phyloP scores from a whole-genome alignment of 2,113 vertebrate species.

The Puma concolor region DNA sequence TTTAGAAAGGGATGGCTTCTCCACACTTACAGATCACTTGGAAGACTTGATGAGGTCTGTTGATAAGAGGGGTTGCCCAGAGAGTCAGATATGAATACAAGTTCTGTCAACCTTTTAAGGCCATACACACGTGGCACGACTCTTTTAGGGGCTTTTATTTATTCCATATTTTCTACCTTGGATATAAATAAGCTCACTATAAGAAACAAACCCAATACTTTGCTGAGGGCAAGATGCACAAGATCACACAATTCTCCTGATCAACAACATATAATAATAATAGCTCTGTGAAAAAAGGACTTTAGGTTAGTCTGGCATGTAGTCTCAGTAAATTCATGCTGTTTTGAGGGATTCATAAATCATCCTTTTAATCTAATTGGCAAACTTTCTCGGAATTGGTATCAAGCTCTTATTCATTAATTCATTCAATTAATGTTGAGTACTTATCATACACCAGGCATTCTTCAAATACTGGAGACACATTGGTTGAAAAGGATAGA shows the following conservation, averaged over 20 bases:
- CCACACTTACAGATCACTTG: background rate
- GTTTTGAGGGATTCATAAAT: background rate
- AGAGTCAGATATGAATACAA: background rate
- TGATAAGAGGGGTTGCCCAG: background rate
- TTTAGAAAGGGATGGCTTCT: background rate
- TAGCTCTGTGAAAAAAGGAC: background rate
- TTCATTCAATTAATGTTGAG: background rate
- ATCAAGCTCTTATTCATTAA: background rate
- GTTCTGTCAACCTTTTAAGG: background rate
- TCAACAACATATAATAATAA: background rate
- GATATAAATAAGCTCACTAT: background rate
- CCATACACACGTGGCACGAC: background rate
- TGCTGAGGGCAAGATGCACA: background rate
- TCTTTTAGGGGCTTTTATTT: background rate
- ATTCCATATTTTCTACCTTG: background rate
- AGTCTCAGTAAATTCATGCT: background rate
- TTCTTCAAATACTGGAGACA: background rate
- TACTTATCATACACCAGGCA: background rate
- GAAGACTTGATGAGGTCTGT: background rate
- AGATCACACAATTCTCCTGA: background rate
- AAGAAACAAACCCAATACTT: background rate
- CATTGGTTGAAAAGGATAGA: conserved; percentile 3
- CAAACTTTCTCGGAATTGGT: background rate
- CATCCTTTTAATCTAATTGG: background rate
- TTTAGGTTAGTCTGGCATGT: background rate